Conservation (phyloP, 2,797 vertebrate species). For the Ciconia nigra region DNA sequence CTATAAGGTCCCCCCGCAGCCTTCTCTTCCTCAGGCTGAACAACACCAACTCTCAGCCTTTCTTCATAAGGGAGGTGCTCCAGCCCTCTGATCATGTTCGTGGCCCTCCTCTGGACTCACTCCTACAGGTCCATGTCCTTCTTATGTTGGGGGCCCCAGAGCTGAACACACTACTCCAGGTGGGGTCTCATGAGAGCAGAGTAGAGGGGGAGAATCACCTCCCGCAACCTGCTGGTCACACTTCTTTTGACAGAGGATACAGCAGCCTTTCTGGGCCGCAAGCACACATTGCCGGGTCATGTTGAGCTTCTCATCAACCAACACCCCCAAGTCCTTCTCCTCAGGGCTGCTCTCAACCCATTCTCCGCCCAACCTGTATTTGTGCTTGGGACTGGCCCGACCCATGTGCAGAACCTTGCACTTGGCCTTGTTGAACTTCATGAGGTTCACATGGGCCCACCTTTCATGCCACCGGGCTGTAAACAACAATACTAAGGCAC, state of each 20-base stretch:
- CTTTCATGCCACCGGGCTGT: not conserved
- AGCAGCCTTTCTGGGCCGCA: not conserved
- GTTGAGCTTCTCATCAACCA: not conserved
- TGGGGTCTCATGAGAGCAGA: not conserved
- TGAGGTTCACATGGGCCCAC: not conserved
- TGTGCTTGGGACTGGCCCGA: not conserved
- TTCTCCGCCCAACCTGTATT: not conserved
- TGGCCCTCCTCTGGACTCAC: not conserved
- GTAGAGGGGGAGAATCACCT: not conserved
- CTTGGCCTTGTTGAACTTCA: not conserved
- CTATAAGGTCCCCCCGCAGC: not conserved
- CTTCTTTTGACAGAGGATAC: not conserved
- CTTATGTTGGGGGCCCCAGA: not conserved
- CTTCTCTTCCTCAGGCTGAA: not conserved
- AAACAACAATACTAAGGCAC: not conserved
- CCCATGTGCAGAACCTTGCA: not conserved
- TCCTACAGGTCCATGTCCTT: not conserved
- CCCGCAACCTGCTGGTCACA: not conserved
- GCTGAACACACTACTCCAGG: not conserved
- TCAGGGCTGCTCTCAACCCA: not conserved
- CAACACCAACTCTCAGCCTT: not conserved
- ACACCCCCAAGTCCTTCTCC: not conserved
- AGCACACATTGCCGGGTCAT: not conserved
- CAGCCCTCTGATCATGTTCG: not conserved
- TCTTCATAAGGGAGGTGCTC: not conserved